A percentile compares a stretch with the other conserved stretches of the same genome.
These are phyloP conservation scores for Emydura subglobosa DNA, from an alignment of 2,113 vertebrate species.

Conservation along the genomic window DNA sequence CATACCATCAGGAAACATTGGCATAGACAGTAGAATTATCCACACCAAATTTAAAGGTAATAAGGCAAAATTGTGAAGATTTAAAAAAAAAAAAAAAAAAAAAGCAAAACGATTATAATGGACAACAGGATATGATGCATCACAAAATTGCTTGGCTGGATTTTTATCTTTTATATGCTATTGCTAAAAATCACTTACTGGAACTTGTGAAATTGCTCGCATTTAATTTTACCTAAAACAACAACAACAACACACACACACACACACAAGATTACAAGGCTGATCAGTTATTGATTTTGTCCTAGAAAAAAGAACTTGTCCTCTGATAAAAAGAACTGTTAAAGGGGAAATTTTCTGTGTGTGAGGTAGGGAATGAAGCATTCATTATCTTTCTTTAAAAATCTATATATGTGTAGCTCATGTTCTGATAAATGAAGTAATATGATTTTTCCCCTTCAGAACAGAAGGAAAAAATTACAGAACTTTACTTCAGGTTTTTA, in stretches of 20 bases:
- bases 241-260: not conserved
- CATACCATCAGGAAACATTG: not conserved
- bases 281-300: conserved; percentile 43
- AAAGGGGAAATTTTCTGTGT: conserved; percentile 9
- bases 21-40: not conserved
- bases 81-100: not conserved
- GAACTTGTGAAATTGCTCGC: not conserved
- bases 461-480: not conserved
- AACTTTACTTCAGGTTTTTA: not conserved
- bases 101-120: not conserved
- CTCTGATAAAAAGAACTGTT: conserved; percentile 23
- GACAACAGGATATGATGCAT: not conserved
- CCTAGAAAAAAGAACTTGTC: not conserved
- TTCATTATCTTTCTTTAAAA: not conserved
- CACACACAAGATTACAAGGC: not conserved
- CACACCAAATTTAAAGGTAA: not conserved
- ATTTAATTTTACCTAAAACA: conserved; percentile 49
- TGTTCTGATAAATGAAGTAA: conserved; percentile 2
- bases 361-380: not conserved
- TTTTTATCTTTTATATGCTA: conserved; percentile 14
- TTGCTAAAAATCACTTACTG: not conserved
- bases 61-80: not conserved
- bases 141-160: not conserved
- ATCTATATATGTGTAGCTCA: not conserved
- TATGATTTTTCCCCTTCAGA: not conserved